Evolutionary conservation across 2,888 invertebrate genomes (phyloP).

Genomic region (Euclidia mi): DNA sequence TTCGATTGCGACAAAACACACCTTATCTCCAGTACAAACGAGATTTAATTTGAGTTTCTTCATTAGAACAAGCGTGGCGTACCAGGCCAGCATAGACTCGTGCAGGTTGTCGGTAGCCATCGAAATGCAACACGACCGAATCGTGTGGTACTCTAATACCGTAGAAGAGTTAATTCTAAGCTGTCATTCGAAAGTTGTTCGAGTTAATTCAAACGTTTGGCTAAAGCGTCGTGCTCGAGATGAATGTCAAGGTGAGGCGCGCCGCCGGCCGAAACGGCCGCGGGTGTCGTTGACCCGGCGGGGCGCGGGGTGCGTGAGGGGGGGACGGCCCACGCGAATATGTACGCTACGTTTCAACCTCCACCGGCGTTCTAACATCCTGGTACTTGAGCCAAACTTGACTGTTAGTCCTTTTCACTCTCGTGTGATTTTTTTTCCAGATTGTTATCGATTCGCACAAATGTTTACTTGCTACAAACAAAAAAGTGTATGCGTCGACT

Average conservation of each 20-base stretch:
- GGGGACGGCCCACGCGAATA: slow-evolving; percentile 87
- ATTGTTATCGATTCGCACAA: slow-evolving; percentile 25
- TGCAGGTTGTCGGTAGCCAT: slow-evolving; percentile 55
- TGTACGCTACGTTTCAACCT: slow-evolving; percentile 83
- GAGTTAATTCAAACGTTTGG: slow-evolving; percentile 85
- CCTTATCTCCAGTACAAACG: slow-evolving; percentile 29
- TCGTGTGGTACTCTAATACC: slow-evolving; percentile 57
- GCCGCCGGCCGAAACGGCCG: slow-evolving; percentile 88
- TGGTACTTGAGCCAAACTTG: slow-evolving; percentile 76
- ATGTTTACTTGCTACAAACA: slow-evolving; percentile 2
- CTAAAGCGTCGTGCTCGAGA: slow-evolving; percentile 85
- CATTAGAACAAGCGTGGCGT: slow-evolving; percentile 54
- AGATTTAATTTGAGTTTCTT: slow-evolving; percentile 62
- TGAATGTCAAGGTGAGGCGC: slow-evolving; percentile 90
- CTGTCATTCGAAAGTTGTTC: slow-evolving; percentile 70
- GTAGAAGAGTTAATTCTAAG: slow-evolving; percentile 58
- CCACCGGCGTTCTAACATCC: slow-evolving; percentile 78
- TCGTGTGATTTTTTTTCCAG: slow-evolving; percentile 38
- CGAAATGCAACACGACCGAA: slow-evolving; percentile 58
- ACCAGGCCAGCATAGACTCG: slow-evolving; percentile 66
- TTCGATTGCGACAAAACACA: slow-evolving; percentile 32
- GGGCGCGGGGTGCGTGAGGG: slow-evolving; percentile 64
- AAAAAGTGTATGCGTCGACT: slow-evolving; percentile 6
- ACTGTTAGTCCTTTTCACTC: slow-evolving; percentile 66
- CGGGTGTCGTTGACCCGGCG: slow-evolving; percentile 84